Conservation (phyloP, 1,140 invertebrate genomes). For the Euura saliciscinereae region DNA sequence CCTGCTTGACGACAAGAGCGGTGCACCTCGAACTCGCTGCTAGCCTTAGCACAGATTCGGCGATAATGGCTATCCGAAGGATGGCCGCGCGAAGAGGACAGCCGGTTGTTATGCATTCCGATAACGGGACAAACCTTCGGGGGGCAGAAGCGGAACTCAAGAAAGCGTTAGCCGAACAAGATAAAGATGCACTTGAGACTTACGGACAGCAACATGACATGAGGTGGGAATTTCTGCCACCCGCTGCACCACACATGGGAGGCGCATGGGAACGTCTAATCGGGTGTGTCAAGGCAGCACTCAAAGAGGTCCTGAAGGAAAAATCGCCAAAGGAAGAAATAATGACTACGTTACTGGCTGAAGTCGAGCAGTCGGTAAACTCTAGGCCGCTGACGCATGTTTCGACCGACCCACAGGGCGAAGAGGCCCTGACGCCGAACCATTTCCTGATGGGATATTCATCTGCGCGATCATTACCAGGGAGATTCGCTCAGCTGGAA, state of each 20-base stretch:
- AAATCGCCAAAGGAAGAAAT: conserved; percentile 8
- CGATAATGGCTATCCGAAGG: conserved; percentile 36
- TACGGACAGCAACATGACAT: neutral
- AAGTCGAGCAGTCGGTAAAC: conserved; percentile 17
- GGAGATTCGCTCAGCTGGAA: conserved; percentile 29
- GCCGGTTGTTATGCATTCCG: conserved; percentile 28
- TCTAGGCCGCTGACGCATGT: conserved; percentile 30
- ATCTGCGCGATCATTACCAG: conserved; percentile 19
- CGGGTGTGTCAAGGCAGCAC: conserved; percentile 8
- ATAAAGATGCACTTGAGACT: conserved; percentile 16
- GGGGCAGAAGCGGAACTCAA: conserved; percentile 36
- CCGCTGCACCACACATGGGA: conserved; percentile 16
- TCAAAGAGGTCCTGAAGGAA: conserved; percentile 1
- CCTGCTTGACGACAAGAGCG: conserved; percentile 31
- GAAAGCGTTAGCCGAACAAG: conserved; percentile 22
- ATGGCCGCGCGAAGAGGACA: conserved; percentile 33
- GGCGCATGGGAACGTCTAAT: conserved; percentile 16
- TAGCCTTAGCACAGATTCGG: conserved; percentile 28
- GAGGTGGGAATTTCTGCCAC: conserved; percentile 18
- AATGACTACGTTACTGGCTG: conserved; percentile 10
- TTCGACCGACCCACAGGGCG: conserved; percentile 27
- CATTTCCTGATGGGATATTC: conserved; percentile 33
- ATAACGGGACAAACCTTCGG: conserved; percentile 45
- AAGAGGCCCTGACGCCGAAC: conserved; percentile 40
- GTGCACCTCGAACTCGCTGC: conserved; percentile 37